A percentile compares a stretch with the other conserved stretches of the same genome.
Evolutionary conservation across 2,113 vertebrate species (phyloP).

Genomic region (Microcebus jonahi): DNA sequence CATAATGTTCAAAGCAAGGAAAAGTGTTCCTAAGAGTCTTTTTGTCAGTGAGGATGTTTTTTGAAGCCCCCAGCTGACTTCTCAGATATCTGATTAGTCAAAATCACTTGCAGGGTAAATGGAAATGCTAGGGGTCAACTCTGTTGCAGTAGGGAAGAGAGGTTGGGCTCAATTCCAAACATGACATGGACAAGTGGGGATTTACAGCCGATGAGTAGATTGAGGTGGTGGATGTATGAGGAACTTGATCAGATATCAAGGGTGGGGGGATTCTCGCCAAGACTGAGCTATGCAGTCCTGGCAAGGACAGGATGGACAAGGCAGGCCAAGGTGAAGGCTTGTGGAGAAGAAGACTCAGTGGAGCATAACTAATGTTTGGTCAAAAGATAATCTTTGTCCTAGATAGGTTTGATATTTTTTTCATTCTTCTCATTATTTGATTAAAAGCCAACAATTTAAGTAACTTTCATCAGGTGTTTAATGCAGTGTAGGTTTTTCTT

Average conservation of each 20-base stretch:
- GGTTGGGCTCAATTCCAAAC: not conserved
- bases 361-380: not conserved
- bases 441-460: slow-evolving; percentile 26
- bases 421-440: not conserved
- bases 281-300: not conserved
- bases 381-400: not conserved
- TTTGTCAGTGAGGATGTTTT: slow-evolving; percentile 15
- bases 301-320: not conserved
- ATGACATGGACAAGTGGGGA: not conserved
- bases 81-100: not conserved
- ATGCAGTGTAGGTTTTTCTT: slow-evolving; percentile 14
- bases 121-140: not conserved
- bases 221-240: not conserved
- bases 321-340: not conserved
- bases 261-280: not conserved
- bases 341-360: not conserved
- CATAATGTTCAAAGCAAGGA: not conserved
- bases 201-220: not conserved
- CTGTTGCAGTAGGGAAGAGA: not conserved
- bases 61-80: not conserved
- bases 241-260: not conserved
- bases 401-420: not conserved
- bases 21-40: not conserved
- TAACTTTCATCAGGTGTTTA: slow-evolving; percentile 14
- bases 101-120: not conserved